A percentile compares a stretch with the other conserved stretches of the same genome.
Conservation (phyloP, 2,113 vertebrate species). For the Esox niger region DNA sequence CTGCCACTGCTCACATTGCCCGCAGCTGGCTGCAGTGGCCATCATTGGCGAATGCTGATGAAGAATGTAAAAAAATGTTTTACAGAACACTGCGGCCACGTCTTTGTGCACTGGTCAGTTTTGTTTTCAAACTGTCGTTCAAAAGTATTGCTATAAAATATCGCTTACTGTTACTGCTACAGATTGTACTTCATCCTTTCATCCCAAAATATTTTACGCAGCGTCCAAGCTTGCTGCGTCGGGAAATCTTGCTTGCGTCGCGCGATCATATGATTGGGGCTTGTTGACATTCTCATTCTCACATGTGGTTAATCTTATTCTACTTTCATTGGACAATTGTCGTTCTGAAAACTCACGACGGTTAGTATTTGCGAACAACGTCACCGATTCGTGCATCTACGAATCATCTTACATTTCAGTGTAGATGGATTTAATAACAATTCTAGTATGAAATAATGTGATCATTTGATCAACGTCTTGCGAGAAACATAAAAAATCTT, state of each 20-base stretch:
- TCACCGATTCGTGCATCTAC: too few relatives aligned
- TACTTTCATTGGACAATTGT: conserved; percentile 5
- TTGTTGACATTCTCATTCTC: conserved; percentile 11
- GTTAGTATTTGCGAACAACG: too few relatives aligned
- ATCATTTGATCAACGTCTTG: too few relatives aligned
- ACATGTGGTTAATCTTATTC: background rate
- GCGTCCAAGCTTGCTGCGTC: too few relatives aligned
- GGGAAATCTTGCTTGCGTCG: conserved; percentile 1
- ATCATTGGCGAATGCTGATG: background rate
- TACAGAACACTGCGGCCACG: background rate
- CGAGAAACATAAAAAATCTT: too few relatives aligned
- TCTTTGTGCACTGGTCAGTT: background rate
- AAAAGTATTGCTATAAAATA: background rate
- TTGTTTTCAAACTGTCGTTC: background rate
- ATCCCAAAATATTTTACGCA: conserved; percentile 2
- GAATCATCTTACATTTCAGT: too few relatives aligned
- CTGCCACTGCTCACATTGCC: background rate
- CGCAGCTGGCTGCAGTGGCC: background rate
- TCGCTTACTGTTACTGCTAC: conserved; percentile 27
- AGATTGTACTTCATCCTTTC: conserved; percentile 21
- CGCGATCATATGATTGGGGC: conserved; percentile 1
- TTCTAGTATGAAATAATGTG: too few relatives aligned
- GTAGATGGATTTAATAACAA: too few relatives aligned
- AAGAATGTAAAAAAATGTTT: background rate
- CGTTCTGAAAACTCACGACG: too few relatives aligned